These are phyloP conservation scores for Alouatta palliata DNA, from an alignment of 2,113 vertebrate species.

Conservation along the genomic window DNA sequence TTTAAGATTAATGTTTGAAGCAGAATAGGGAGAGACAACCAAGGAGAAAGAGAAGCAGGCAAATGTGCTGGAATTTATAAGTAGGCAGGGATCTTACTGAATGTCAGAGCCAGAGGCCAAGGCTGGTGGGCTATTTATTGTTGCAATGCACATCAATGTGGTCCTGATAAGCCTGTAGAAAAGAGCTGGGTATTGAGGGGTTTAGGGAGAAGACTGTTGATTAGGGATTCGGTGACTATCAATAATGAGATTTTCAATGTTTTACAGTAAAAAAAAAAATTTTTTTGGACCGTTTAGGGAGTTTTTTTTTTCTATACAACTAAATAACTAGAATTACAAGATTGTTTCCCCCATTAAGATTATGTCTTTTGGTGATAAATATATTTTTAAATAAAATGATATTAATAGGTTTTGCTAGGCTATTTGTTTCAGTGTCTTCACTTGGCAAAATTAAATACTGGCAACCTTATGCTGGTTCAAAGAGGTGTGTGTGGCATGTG, in stretches of 20 bases:
- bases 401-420: background rate
- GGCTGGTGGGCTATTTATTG: too few species aligned
- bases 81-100: too few species aligned
- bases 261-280: background rate
- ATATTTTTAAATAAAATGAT: background rate
- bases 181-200: background rate
- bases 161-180: background rate
- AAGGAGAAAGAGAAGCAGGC: too few species aligned
- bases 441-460: background rate
- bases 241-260: background rate
- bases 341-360: background rate
- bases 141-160: background rate
- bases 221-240: background rate
- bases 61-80: too few species aligned
- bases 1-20: too few species aligned
- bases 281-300: background rate
- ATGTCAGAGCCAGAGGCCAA: too few species aligned
- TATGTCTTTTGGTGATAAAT: background rate
- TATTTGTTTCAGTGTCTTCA: background rate
- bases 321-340: background rate
- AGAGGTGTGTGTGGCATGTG: background rate
- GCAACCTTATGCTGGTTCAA: background rate
- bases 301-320: background rate
- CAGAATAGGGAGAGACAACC: too few species aligned
- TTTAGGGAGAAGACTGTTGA: background rate